These are phyloP conservation scores for Cydia splendana DNA, from an alignment of 1,140 invertebrate species.

Conservation along the genomic window DNA sequence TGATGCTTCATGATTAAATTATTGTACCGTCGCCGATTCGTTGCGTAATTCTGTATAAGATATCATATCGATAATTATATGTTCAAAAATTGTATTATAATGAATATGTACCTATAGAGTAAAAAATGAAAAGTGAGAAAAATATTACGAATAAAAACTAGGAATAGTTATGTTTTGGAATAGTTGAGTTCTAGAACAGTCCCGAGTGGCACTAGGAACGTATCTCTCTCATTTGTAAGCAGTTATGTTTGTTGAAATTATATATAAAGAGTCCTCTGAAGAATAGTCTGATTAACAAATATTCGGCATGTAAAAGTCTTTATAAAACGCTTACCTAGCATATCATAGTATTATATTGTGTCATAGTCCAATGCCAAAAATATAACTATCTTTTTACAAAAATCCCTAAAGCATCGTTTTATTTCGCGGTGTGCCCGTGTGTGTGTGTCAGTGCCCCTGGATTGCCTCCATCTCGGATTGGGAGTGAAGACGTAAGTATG, in stretches of 20 bases:
- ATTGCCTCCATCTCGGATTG: conserved; percentile 18
- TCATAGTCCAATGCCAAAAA: conserved; percentile 80
- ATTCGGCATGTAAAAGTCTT: conserved; percentile 80
- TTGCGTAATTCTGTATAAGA: conserved; percentile 77
- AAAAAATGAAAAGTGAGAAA: conserved; percentile 78
- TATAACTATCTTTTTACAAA: conserved; percentile 81
- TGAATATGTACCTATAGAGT: conserved; percentile 78
- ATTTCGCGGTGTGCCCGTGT: conserved; percentile 52
- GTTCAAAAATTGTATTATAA: conserved; percentile 79
- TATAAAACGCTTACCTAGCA: conserved; percentile 80
- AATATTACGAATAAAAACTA: conserved; percentile 77
- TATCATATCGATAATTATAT: conserved; percentile 79
- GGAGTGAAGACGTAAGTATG: conserved; percentile 27
- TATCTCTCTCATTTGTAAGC: conserved; percentile 76
- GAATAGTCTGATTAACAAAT: conserved; percentile 80
- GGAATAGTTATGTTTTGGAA: conserved; percentile 76
- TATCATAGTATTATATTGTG: conserved; percentile 81
- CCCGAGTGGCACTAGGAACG: conserved; percentile 68
- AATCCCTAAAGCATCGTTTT: conserved; percentile 76
- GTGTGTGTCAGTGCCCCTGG: conserved; percentile 30
- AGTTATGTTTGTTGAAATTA: conserved; percentile 79
- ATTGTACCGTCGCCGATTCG: conserved; percentile 75
- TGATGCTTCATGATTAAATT: conserved; percentile 74
- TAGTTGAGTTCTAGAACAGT: conserved; percentile 72
- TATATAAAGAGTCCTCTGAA: conserved; percentile 79